These are phyloP conservation scores for Alloplasta piceator DNA, from an alignment of 2,888 invertebrate genomes.

Conservation along the genomic window DNA sequence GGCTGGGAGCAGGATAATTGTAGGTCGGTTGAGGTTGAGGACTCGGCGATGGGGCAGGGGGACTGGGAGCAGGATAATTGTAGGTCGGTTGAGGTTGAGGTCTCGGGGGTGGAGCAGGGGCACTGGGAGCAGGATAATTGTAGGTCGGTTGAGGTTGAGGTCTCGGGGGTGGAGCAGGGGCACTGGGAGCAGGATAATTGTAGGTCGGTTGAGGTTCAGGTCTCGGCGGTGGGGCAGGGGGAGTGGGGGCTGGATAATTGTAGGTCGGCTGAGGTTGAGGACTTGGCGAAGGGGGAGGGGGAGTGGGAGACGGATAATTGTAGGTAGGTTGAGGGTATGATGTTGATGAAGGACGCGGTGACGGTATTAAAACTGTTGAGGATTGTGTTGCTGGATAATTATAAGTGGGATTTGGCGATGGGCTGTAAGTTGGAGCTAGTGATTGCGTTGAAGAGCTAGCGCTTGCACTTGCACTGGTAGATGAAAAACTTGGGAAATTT, in stretches of 20 bases:
- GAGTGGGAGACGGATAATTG: constrained; percentile 28
- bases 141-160: constrained; percentile 40
- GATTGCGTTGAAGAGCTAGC: constrained; percentile 20
- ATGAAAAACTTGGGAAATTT: constrained; percentile 24
- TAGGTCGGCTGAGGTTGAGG: constrained; percentile 42
- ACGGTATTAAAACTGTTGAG: constrained; percentile 22
- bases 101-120: constrained; percentile 35
- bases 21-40: constrained; percentile 55
- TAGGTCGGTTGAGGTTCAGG: constrained; percentile 55
- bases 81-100: constrained; percentile 42
- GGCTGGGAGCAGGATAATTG: constrained; percentile 59
- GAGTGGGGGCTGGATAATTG: constrained; percentile 55
- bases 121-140: constrained; percentile 52
- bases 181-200: constrained; percentile 59
- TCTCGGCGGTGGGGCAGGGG: constrained; percentile 39
- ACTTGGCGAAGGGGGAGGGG: constrained; percentile 33
- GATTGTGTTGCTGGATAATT: constrained; percentile 29
- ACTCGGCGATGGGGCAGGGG: constrained; percentile 39
- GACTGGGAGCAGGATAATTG: constrained; percentile 55
- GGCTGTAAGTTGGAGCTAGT: not conserved
- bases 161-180: too few relatives aligned
- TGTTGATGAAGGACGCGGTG: constrained; percentile 38
- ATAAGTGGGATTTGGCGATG: constrained; percentile 24
- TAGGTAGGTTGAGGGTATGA: constrained; percentile 45
- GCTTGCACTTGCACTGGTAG: constrained; percentile 13